A percentile compares a stretch with the other conserved stretches of the same genome.
Conservation (phyloP, 2,797 vertebrate species). For the Phrynocephalus vlangalii region DNA sequence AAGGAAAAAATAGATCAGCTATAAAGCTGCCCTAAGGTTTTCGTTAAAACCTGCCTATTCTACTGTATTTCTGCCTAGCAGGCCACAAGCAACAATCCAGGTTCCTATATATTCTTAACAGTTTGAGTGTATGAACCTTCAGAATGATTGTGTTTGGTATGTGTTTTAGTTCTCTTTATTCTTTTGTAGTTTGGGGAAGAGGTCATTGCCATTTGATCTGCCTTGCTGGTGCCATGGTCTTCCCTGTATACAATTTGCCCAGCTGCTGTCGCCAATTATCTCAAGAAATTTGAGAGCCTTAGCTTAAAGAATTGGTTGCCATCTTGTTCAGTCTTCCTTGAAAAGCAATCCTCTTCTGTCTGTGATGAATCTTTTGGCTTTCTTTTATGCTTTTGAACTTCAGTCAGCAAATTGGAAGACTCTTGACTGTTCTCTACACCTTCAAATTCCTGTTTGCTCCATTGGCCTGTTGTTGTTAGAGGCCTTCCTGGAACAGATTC, state of each 20-base stretch:
- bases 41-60: neutral
- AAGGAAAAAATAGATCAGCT: neutral
- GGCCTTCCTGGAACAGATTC: too few species aligned
- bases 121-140: neutral
- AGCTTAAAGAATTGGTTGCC: neutral
- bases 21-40: neutral
- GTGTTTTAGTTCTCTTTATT: too few species aligned
- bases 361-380: too few species aligned
- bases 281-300: neutral
- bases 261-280: neutral
- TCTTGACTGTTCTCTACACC: too few species aligned
- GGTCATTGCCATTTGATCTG: neutral
- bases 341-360: too few species aligned
- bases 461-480: too few species aligned
- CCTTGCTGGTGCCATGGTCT: neutral
- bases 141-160: too few species aligned
- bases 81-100: neutral
- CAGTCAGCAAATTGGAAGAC: too few species aligned
- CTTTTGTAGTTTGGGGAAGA: neutral
- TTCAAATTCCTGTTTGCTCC: too few species aligned
- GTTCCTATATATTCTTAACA: neutral
- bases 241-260: neutral
- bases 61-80: neutral
- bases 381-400: too few species aligned
- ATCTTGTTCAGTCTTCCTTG: too few species aligned